A percentile compares a stretch with the other conserved stretches of the same genome.
These are phyloP conservation scores for Microdon myrmicae DNA, from an alignment of 2,888 invertebrate species.

Conservation along the genomic window DNA sequence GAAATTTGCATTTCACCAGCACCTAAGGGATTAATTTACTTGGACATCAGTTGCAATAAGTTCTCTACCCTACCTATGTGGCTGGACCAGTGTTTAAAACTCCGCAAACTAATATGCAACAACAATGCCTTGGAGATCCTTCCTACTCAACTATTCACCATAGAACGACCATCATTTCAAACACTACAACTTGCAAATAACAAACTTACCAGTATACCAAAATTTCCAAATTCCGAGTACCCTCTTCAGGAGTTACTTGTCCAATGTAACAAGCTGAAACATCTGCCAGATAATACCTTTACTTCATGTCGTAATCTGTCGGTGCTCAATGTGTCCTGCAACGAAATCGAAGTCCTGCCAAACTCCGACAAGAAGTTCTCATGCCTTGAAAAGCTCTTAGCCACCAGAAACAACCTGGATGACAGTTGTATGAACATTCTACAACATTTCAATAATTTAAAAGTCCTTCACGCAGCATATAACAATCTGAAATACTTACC, in stretches of 20 bases:
- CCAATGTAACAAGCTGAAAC: conserved; percentile 81
- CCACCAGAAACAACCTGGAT: conserved; percentile 81
- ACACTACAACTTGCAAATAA: conserved; percentile 83
- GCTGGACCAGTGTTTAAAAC: conserved; percentile 78
- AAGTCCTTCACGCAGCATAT: conserved; percentile 80
- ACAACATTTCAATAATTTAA: conserved; percentile 73
- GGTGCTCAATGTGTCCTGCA: conserved; percentile 82
- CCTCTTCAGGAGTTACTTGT: conserved; percentile 78
- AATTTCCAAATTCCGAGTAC: conserved; percentile 73
- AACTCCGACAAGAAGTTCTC: conserved; percentile 72
- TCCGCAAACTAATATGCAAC: conserved; percentile 79
- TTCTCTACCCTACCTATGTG: conserved; percentile 79
- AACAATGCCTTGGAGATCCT: conserved; percentile 77
- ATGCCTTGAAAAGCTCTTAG: conserved; percentile 75
- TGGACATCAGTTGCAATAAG: conserved; percentile 83
- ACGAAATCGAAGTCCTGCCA: conserved; percentile 77
- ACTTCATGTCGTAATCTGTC: conserved; percentile 73
- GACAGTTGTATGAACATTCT: conserved; percentile 77
- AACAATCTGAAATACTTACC: conserved; percentile 80
- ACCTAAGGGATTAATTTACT: conserved; percentile 77
- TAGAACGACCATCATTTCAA: conserved; percentile 78
- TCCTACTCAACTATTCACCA: conserved; percentile 79
- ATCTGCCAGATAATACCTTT: conserved; percentile 81
- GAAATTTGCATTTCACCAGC: conserved; percentile 76
- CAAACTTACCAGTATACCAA: conserved; percentile 78